Evolutionary conservation across 1,140 invertebrate species (phyloP), one percentile per base, ranked within the genome.

Genomic region (Melitaea cinxia): DNA sequence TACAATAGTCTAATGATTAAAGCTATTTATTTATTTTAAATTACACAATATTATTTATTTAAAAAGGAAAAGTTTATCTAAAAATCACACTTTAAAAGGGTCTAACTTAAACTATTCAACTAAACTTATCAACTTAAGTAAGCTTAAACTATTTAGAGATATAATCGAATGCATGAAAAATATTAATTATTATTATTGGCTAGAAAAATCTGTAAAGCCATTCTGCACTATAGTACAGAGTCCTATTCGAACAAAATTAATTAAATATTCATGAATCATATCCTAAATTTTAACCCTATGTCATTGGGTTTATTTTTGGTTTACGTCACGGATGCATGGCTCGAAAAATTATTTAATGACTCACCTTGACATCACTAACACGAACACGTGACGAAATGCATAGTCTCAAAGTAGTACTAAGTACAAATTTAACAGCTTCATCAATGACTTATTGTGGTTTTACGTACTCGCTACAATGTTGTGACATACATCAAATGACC

Each of bases 271-370:
- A 2, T 19, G 5, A n/a, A 19, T 21, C 9, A 23, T 47, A n/a
- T 21, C 9, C 3, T 23, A 0, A 23, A 10, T 23, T 19, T 47
- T 23, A 23, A 23, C 9, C 0, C 21, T 1, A 23, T 47, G 42
- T 21, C 21, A 47, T 47, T 23, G 9, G 4, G 19, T 9, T 10
- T n/a, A 47, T 23, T 49, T 49, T 23, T 66, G 63, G 54, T 17
- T 28, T 24, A 70, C 70, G 72, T 75, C 70, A 77, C 69, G 75
- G 72, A 64, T 72, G 65, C 64, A 47, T 79, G 70, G 14, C 23
- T 73, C 5, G 53, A 52, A 68, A 68, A 72, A 77, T 75, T 45
- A 67, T 65, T 50, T 65, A 68, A 70, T 64, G 64, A 39, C n/a
- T 33, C 52, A 7, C 75, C 77, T 80, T 77, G 77, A 80, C 77